Percentiles rank a stretch among this genome's conserved stretches.
These are phyloP conservation scores for Microtus pennsylvanicus DNA, from an alignment of 2,113 vertebrate species.

Conservation along the genomic window DNA sequence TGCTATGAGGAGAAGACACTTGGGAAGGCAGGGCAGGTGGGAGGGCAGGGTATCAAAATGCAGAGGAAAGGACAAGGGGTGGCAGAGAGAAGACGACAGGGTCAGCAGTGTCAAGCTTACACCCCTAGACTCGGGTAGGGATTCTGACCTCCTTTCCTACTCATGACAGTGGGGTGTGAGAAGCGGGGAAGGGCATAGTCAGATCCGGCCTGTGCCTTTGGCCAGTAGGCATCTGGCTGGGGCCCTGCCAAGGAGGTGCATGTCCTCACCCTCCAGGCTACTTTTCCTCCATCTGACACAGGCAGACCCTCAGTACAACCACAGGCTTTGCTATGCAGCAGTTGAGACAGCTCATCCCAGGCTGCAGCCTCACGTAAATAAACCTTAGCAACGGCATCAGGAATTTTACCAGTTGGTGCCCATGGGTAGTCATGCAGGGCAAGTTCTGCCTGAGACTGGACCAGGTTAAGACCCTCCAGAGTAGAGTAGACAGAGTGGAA, in stretches of 20 bases:
- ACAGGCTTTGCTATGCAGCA: neutral
- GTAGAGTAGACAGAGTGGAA: neutral
- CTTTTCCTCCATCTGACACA: neutral
- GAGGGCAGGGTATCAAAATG: neutral
- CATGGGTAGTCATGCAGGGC: neutral
- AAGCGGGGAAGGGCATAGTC: neutral
- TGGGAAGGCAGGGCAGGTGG: no score
- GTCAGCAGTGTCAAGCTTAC: neutral
- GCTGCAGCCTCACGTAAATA: no score
- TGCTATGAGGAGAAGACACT: rapidly evolving
- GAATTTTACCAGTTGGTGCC: neutral
- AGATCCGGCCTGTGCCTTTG: neutral
- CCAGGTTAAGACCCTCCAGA: neutral
- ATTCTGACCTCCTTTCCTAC: neutral
- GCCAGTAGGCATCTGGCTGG: neutral
- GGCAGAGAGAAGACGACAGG: neutral
- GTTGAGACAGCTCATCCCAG: neutral
- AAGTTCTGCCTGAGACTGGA: neutral
- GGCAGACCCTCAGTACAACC: neutral
- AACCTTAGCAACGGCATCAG: neutral
- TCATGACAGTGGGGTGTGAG: neutral
- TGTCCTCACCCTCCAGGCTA: neutral
- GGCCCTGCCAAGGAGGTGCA: neutral
- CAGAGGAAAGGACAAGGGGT: neutral
- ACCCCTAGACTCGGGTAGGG: no score